Percentiles rank a stretch among this genome's conserved stretches.
These are phyloP conservation scores for Centroberyx gerrardi DNA, from an alignment of 2,797 vertebrate species.

Conservation along the genomic window DNA sequence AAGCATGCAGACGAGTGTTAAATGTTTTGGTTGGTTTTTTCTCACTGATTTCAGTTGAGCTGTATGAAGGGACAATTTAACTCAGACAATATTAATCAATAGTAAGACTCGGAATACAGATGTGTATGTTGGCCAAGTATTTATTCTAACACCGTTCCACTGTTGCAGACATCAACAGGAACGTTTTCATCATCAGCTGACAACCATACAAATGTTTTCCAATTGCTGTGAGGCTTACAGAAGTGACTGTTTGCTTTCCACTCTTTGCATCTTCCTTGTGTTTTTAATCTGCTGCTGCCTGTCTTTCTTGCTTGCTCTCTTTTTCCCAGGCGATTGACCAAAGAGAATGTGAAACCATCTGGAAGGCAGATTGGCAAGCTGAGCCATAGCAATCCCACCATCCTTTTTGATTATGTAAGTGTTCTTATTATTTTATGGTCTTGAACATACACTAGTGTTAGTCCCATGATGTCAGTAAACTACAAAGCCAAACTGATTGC, in stretches of 20 bases:
- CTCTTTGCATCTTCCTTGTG: constrained; percentile 13
- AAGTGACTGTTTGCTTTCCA: constrained; percentile 32
- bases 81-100: background rate
- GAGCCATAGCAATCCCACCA: constrained; percentile 98
- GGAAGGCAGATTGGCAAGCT: constrained; percentile 97
- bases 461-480: background rate
- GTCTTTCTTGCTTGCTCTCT: constrained; percentile 6
- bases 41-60: background rate
- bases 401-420: constrained; percentile 98
- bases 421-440: constrained; percentile 17
- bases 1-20: background rate
- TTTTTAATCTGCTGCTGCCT: constrained; percentile 41
- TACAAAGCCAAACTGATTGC: background rate
- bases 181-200: constrained; percentile 22
- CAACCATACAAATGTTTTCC: constrained; percentile 28
- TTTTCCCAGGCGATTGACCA: constrained; percentile 91
- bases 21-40: background rate
- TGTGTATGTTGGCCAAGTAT: constrained; percentile 5
- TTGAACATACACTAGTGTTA: background rate
- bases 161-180: constrained; percentile 7
- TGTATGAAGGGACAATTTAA: background rate
- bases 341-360: constrained; percentile 98
- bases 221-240: constrained; percentile 25
- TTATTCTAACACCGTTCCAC: constrained; percentile 25
- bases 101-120: background rate